Evolutionary conservation across 2,888 invertebrate genomes (phyloP).

Genomic region (Nemapogon koenigi): DNA sequence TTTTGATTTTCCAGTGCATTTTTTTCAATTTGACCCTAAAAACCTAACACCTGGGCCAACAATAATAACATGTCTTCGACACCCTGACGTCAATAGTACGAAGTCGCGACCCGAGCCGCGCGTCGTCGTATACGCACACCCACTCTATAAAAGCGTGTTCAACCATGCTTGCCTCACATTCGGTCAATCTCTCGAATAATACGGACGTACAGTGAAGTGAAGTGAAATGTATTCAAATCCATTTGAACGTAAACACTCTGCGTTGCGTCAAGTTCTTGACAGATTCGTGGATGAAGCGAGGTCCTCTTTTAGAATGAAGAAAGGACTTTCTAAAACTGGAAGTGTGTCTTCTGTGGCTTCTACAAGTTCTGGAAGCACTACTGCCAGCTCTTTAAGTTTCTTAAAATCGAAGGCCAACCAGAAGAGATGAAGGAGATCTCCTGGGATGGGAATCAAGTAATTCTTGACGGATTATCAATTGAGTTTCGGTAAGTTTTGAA

Average conservation of each 20-base stretch:
- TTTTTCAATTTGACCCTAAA: too few species aligned
- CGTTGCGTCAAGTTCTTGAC: slow-evolving; percentile 70
- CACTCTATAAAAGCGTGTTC: slow-evolving; percentile 27
- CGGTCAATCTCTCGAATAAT: slow-evolving; percentile 24
- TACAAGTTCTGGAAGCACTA: slow-evolving; percentile 29
- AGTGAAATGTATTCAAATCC: slow-evolving; percentile 70
- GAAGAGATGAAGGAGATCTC: slow-evolving; percentile 41
- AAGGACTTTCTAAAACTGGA: slow-evolving; percentile 27
- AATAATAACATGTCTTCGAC: too few species aligned
- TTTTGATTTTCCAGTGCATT: too few species aligned
- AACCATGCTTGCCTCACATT: slow-evolving; percentile 20
- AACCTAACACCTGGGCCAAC: too few species aligned
- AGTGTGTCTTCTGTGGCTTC: slow-evolving; percentile 14
- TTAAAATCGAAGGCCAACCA: slow-evolving; percentile 26
- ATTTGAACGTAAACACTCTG: slow-evolving; percentile 73
- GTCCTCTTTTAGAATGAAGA: slow-evolving; percentile 43
- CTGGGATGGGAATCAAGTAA: too few species aligned
- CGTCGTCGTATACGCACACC: slow-evolving; percentile 20
- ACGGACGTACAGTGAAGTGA: slow-evolving; percentile 24
- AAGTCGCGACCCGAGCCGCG: slow-evolving; percentile 25
- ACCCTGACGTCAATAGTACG: too few species aligned
- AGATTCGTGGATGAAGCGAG: slow-evolving; percentile 62
- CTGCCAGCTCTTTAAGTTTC: slow-evolving; percentile 14
- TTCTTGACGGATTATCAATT: too few species aligned
- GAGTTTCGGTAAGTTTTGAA: too few species aligned